Conservation (phyloP, 2,797 vertebrate species). For the Sebastes kiyomatsui region DNA sequence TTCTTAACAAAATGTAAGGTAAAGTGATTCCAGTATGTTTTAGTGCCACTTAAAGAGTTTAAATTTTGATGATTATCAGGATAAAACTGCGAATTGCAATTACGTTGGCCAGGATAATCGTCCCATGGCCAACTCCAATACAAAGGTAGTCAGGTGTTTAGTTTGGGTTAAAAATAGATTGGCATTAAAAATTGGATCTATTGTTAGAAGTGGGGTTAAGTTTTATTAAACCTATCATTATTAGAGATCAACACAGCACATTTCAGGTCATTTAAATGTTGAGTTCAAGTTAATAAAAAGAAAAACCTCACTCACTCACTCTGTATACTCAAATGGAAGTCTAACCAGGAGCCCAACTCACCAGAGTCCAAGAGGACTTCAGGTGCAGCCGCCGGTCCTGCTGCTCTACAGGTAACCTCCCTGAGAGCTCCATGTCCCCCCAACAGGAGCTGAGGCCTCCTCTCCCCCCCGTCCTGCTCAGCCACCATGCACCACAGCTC, state of each 20-base stretch:
- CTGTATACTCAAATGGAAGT: not conserved
- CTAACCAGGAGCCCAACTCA: constrained; percentile 49
- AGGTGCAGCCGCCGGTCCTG: constrained; percentile 27
- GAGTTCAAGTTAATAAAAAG: not conserved
- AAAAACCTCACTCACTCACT: not conserved
- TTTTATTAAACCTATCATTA: not conserved
- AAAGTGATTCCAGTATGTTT: too few species aligned
- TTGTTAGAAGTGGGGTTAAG: not conserved
- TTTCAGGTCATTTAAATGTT: not conserved
- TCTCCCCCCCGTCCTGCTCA: not conserved
- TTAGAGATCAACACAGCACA: not conserved
- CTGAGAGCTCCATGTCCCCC: constrained; percentile 48
- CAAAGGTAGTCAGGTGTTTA: not conserved
- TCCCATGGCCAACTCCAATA: too few species aligned
- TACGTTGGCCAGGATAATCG: too few species aligned
- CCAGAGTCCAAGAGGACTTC: constrained; percentile 72
- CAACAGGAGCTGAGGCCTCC: constrained; percentile 2
- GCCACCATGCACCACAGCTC: constrained; percentile 30
- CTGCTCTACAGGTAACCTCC: constrained; percentile 16
- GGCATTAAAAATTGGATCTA: not conserved
- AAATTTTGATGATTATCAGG: not conserved
- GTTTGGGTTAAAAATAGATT: not conserved
- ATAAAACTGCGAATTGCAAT: fast-evolving
- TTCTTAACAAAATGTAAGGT: too few species aligned
- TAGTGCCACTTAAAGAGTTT: too few species aligned